Conservation (phyloP, 1,140 invertebrate species). For the Phthorimaea operculella region DNA sequence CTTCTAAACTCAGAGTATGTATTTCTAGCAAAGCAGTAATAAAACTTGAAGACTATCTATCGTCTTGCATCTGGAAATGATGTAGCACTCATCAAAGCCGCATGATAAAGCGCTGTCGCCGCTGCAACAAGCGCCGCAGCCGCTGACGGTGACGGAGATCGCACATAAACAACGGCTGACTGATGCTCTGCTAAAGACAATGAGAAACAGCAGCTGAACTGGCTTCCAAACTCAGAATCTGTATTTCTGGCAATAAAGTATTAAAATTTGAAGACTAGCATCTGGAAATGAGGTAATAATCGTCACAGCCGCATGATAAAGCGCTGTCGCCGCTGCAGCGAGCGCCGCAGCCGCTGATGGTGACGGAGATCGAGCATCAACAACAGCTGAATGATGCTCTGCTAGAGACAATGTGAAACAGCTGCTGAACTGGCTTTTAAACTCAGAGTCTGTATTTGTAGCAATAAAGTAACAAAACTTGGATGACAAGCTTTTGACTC, state of each 20-base stretch:
- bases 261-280: neutral
- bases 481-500: too few species aligned
- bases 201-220: too few species aligned
- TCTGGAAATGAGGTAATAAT: too few species aligned
- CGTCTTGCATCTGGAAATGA: too few species aligned
- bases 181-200: too few species aligned
- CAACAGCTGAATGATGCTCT: conserved; percentile 19
- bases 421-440: too few species aligned
- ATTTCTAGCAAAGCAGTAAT: neutral
- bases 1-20: too few species aligned
- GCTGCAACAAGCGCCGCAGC: conserved; percentile 9
- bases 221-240: too few species aligned
- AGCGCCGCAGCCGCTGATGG: conserved; percentile 20
- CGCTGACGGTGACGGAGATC: conserved; percentile 39
- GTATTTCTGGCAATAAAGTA: neutral
- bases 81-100: neutral
- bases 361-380: conserved; percentile 47
- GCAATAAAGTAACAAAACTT: too few species aligned
- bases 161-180: conserved; percentile 45
- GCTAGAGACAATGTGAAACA: too few species aligned
- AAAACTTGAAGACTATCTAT: neutral
- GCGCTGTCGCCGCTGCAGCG: conserved; percentile 7
- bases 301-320: neutral
- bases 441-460: too few species aligned
- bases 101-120: neutral